Percentiles rank a stretch among this genome's conserved stretches.
These are phyloP conservation scores for Holocentrus rufus DNA, from an alignment of 2,797 vertebrate species.

Conservation along the genomic window DNA sequence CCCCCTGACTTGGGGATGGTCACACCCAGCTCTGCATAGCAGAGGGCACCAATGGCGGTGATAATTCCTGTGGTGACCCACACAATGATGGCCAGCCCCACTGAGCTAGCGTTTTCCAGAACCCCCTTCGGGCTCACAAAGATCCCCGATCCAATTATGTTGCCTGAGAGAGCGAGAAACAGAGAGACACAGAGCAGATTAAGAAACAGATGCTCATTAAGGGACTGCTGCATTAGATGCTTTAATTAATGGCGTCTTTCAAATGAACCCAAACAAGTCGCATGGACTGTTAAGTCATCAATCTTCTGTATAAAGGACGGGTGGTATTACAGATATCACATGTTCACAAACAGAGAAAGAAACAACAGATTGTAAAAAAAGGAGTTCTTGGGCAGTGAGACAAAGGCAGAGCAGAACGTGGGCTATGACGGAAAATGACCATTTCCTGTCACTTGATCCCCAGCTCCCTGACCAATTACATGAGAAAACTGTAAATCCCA, in stretches of 20 bases:
- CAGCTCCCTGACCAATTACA: background rate
- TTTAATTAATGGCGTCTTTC: background rate
- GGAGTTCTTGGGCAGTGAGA: background rate
- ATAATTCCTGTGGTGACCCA: slow-evolving; percentile 83
- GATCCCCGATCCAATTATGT: slow-evolving; percentile 87
- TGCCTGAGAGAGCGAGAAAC: slow-evolving; percentile 70
- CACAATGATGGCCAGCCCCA: slow-evolving; percentile 82
- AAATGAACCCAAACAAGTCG: background rate
- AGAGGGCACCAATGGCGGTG: slow-evolving; percentile 84
- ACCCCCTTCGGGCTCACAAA: slow-evolving; percentile 87
- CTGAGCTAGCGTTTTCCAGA: slow-evolving; percentile 83
- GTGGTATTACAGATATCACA: background rate
- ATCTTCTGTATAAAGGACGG: background rate
- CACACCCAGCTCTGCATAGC: slow-evolving; percentile 86
- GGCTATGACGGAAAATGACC: background rate
- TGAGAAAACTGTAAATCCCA: background rate
- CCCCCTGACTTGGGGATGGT: slow-evolving; percentile 87
- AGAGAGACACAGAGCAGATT: background rate
- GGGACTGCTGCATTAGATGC: background rate
- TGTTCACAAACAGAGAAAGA: background rate
- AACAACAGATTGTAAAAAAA: background rate
- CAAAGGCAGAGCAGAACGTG: background rate
- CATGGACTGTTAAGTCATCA: background rate
- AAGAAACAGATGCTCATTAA: background rate
- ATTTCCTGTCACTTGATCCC: slow-evolving; percentile 10